Base-by-base conservation (phyloP, 2,113 vertebrate species). In the Macquaria australasica region DNA sequence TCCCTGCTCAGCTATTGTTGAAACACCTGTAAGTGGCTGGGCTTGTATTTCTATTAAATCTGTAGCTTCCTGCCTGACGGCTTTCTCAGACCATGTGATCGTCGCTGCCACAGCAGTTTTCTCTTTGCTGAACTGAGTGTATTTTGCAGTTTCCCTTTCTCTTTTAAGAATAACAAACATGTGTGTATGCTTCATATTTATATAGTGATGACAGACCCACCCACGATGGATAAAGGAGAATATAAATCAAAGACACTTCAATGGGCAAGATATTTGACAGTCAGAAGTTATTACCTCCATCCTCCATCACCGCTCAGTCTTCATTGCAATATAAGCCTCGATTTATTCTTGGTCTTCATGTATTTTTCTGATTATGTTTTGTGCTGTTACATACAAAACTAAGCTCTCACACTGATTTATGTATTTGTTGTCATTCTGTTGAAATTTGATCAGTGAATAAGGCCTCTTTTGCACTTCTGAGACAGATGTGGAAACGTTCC, bases 21-120 rank as follows among this genome's bases (percentile, higher is more conserved):
- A 62, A 82, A 45, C 48, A 71, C 37, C 56, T 69, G 71, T 34
- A 28, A 58, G 55, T n/a, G 12, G 28, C 8, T 31, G n/a, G 50
- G 28, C 6, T 64, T 69, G 20, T 58, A 21, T 85, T 50, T 79
- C 50, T 70, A 31, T 60, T 39, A 8, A 56, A 63, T 77, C 56
- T 37, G 9, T 48, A 25, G 48, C 21, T 21, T 37, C 28, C 59
- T 73, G 39, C 23, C 8, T 2, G 18, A 34, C 15, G 15, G 2
- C 7, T 48, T 16, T 34, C 18, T 21, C 12, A 55, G n/a, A 25
- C 15, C 53, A 18, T 14, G 15, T n/a, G 8, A 41, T 31, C 5
- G 10, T 12, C 6, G 7, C 6, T n/a, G 1, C 18, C 21, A 6
- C 43, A 50, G 43, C 6, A 14, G 4, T 31, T 72, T 37, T 6